Evolutionary conservation across 2,888 invertebrate species (phyloP).

Genomic region (Scaptomyza tumidula): DNA sequence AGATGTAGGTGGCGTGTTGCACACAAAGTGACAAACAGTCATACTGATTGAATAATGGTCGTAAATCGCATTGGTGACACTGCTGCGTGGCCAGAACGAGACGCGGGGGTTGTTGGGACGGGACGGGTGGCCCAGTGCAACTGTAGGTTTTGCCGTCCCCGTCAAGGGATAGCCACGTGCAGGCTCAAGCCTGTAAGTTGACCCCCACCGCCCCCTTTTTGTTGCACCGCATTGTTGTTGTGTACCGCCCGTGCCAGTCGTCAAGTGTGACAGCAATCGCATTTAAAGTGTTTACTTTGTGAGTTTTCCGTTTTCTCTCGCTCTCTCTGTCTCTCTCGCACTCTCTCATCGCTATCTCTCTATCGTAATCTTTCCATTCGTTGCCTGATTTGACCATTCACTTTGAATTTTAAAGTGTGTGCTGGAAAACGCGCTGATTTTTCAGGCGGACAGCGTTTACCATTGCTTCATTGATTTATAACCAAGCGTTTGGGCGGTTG

Average conservation of each 20-base stretch:
- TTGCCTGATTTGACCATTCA: conserved; percentile 52
- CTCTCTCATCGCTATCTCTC: neutral
- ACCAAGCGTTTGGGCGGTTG: conserved; percentile 27
- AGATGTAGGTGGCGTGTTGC: conserved; percentile 40
- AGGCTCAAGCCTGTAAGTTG: conserved; percentile 8
- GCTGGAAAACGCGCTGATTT: conserved; percentile 42
- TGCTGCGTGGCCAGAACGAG: conserved; percentile 45
- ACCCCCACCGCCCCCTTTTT: neutral
- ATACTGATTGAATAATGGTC: conserved; percentile 80
- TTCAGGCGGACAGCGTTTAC: conserved; percentile 40
- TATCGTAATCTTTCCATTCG: neutral
- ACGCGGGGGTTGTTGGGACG: neutral
- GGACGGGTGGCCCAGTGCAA: neutral
- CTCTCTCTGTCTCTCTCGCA: neutral
- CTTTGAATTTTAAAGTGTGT: conserved; percentile 63
- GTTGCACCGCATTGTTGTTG: conserved; percentile 37
- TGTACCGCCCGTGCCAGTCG: conserved; percentile 46
- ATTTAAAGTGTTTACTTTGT: conserved; percentile 72
- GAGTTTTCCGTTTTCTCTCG: conserved; percentile 14
- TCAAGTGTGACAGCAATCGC: conserved; percentile 74
- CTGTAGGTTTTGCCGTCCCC: conserved; percentile 1
- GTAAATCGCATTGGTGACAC: conserved; percentile 80
- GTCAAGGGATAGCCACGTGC: conserved; percentile 17
- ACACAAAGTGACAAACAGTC: conserved; percentile 80
- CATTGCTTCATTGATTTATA: conserved; percentile 63